Percentiles rank a stretch among this genome's conserved stretches.
These are phyloP conservation scores for Geopemphigus sp. DNA, from an alignment of 1,140 invertebrate species.

Conservation along the genomic window DNA sequence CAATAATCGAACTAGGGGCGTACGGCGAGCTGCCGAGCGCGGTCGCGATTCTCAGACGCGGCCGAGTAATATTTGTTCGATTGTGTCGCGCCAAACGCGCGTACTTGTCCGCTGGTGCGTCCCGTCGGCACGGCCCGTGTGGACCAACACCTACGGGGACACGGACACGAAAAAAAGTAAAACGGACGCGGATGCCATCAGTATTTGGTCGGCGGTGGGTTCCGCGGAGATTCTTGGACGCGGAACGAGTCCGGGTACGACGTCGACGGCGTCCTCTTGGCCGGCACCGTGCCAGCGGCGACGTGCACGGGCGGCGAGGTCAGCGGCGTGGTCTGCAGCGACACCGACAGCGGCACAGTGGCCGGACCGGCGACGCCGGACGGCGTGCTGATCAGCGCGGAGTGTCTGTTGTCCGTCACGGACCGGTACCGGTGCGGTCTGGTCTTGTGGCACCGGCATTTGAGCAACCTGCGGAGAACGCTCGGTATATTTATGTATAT, in stretches of 20 bases:
- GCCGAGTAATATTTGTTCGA: too few relatives aligned
- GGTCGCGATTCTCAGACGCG: too few relatives aligned
- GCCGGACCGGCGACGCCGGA: constrained; percentile 54
- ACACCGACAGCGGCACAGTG: constrained; percentile 63
- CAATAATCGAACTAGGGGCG: too few relatives aligned
- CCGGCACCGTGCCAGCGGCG: constrained; percentile 57
- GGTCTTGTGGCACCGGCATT: constrained; percentile 60
- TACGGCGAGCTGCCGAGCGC: too few relatives aligned
- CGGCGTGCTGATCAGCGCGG: constrained; percentile 61
- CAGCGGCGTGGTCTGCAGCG: constrained; percentile 63
- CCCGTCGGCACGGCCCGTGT: too few relatives aligned
- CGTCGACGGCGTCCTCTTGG: constrained; percentile 55
- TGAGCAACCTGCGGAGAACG: constrained; percentile 58
- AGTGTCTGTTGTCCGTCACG: constrained; percentile 62
- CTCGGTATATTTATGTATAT: too few relatives aligned
- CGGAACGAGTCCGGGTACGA: constrained; percentile 51
- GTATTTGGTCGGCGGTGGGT: not conserved
- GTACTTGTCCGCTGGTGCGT: too few relatives aligned
- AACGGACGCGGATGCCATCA: not conserved
- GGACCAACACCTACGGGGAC: too few relatives aligned
- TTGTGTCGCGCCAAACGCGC: too few relatives aligned
- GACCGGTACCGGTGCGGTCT: constrained; percentile 63
- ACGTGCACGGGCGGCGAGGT: constrained; percentile 57
- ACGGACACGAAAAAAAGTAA: too few relatives aligned
- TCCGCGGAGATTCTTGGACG: constrained; percentile 30